Evolutionary conservation across 2,113 vertebrate genomes (phyloP).

Genomic region (Passer domesticus): DNA sequence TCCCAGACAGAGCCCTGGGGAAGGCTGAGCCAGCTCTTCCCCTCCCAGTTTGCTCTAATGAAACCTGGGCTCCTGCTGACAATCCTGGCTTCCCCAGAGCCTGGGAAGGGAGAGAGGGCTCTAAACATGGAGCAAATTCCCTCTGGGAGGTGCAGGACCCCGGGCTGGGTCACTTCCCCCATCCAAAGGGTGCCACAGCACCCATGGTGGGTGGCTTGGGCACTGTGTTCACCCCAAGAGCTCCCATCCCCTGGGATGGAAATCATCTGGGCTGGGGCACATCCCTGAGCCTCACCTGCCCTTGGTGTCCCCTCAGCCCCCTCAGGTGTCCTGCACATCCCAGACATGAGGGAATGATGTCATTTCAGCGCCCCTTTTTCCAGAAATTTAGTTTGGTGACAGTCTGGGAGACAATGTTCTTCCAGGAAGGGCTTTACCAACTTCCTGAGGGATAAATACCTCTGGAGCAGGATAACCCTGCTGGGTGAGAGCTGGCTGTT

Average conservation of each 20-base stretch:
- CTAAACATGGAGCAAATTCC: fast-evolving
- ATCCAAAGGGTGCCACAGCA: fast-evolving
- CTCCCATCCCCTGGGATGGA: not conserved
- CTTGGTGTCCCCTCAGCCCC: not conserved
- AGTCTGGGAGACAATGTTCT: too few species aligned
- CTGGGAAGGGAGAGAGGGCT: not conserved
- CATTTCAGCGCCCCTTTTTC: fast-evolving
- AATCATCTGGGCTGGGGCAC: not conserved
- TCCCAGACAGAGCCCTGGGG: not conserved
- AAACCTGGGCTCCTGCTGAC: not conserved
- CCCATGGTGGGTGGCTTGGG: fast-evolving
- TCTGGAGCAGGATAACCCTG: not conserved
- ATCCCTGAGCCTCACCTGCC: fast-evolving
- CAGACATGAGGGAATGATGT: fast-evolving
- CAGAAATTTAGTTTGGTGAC: not conserved
- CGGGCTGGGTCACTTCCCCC: not conserved
- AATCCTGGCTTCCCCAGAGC: fast-evolving
- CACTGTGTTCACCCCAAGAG: fast-evolving
- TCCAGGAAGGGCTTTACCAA: fast-evolving
- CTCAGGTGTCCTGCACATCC: not conserved
- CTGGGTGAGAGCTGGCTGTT: not conserved
- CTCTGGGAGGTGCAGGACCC: not conserved
- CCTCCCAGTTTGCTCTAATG: not conserved
- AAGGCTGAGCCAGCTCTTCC: fast-evolving
- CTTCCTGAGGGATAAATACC: fast-evolving